A percentile compares a stretch with the other conserved stretches of the same genome.
These are phyloP conservation scores for Cyanoliseus patagonus DNA, from an alignment of 2,113 vertebrate species.

Conservation along the genomic window DNA sequence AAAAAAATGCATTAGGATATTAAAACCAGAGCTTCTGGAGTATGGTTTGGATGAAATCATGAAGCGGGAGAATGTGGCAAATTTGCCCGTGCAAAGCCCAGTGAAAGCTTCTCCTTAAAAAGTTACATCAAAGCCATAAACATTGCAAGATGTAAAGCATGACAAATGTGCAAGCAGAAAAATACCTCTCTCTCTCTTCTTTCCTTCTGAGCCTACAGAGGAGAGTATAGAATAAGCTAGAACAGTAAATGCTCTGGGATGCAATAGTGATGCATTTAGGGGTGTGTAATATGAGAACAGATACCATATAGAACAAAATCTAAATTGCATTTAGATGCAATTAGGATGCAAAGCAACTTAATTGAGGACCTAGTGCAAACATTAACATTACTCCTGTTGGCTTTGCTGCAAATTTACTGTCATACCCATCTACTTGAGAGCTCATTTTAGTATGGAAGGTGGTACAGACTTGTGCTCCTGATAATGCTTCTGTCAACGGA, in stretches of 20 bases:
- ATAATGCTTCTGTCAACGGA: background rate
- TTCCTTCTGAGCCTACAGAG: background rate
- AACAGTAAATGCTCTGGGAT: background rate
- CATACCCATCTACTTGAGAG: fast-evolving
- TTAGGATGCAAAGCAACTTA: background rate
- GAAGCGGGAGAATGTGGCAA: slow-evolving; percentile 54
- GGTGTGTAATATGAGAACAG: no score
- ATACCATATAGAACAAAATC: no score
- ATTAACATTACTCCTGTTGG: background rate
- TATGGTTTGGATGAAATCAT: slow-evolving; percentile 66
- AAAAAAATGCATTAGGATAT: slow-evolving; percentile 44
- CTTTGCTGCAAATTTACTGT: background rate
- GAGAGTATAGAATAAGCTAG: background rate
- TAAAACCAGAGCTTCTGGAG: slow-evolving; percentile 65
- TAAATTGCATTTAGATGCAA: no score
- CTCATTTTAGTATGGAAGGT: background rate
- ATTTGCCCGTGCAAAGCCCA: slow-evolving; percentile 43
- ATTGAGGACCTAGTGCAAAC: background rate
- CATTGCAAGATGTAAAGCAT: slow-evolving; percentile 51
- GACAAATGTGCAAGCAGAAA: slow-evolving; percentile 39
- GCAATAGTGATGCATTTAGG: background rate
- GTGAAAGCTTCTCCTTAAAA: slow-evolving; percentile 48
- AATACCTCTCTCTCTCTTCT: background rate
- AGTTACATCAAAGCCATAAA: slow-evolving; percentile 69
- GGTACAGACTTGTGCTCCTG: fast-evolving